phyloP scores from a whole-genome alignment of 1,140 invertebrate genomes.

The Agrypnia vestita region DNA sequence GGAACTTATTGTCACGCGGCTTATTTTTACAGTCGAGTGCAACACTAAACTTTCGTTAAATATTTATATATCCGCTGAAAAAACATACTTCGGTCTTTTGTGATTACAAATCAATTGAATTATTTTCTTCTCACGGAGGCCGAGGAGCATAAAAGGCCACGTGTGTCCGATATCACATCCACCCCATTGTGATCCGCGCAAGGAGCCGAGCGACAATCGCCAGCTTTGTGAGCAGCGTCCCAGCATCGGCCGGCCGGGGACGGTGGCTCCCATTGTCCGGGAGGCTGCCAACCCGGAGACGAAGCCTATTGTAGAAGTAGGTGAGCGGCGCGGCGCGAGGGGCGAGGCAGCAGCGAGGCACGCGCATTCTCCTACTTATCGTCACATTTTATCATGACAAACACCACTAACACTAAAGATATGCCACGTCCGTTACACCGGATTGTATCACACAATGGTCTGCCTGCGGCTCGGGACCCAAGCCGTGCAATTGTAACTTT shows the following conservation, averaged over 20 bases:
- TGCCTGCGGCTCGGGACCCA: constrained; percentile 10
- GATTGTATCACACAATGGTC: constrained; percentile 52
- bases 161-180: constrained; percentile 35
- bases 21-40: not conserved
- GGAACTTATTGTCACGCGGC: not conserved
- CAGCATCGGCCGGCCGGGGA: not conserved
- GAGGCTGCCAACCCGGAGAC: not conserved
- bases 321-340: not conserved
- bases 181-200: constrained; percentile 6
- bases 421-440: constrained; percentile 53
- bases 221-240: constrained; percentile 24
- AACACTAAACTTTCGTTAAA: constrained; percentile 3
- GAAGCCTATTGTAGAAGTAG: constrained; percentile 22
- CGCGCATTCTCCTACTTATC: constrained; percentile 51
- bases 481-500: not conserved
- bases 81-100: constrained; percentile 2
- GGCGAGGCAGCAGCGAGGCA: constrained; percentile 16
- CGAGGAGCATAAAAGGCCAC: constrained; percentile 16
- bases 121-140: constrained; percentile 30
- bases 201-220: constrained; percentile 21
- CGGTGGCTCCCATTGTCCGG: constrained; percentile 19
- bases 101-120: constrained; percentile 34
- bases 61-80: constrained; percentile 16
- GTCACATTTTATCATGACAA: constrained; percentile 50
- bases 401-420: constrained; percentile 50